These are phyloP conservation scores for Chrysochloris asiatica DNA, from an alignment of 2,113 vertebrate genomes.

Conservation along the genomic window DNA sequence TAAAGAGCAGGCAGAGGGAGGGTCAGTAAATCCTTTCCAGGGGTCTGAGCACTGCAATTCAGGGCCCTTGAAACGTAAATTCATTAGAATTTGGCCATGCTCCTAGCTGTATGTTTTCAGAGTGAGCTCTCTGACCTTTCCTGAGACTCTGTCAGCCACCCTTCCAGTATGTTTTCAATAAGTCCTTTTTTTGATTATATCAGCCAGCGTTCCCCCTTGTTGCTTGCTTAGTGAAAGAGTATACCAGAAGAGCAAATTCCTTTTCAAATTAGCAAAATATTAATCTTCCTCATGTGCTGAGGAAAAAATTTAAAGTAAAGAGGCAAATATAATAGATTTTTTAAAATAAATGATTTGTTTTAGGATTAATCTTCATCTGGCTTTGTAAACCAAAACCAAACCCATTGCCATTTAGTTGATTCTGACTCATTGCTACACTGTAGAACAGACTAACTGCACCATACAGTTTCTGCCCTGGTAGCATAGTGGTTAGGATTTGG, in stretches of 20 bases:
- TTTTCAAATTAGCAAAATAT: neutral
- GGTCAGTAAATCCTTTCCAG: neutral
- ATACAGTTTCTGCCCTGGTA: too few species aligned
- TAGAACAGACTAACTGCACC: neutral
- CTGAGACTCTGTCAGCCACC: neutral
- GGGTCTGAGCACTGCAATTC: neutral
- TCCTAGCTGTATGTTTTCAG: neutral
- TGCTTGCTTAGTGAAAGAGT: neutral
- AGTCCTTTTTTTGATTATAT: neutral
- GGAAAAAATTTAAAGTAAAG: neutral
- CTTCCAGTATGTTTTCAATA: neutral
- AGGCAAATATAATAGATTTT: too few species aligned
- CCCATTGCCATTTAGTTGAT: neutral
- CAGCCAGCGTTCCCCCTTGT: neutral
- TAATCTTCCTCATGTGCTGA: neutral
- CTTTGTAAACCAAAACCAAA: neutral
- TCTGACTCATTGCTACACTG: neutral
- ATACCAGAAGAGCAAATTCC: neutral
- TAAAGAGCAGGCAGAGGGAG: neutral
- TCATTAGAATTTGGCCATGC: neutral
- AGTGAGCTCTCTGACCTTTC: neutral
- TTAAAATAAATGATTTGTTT: neutral
- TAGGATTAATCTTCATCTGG: neutral
- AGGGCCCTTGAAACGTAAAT: neutral
- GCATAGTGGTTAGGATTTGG: too few species aligned